Conservation (phyloP, 2,797 vertebrate species). For the Syngnathus acus region DNA sequence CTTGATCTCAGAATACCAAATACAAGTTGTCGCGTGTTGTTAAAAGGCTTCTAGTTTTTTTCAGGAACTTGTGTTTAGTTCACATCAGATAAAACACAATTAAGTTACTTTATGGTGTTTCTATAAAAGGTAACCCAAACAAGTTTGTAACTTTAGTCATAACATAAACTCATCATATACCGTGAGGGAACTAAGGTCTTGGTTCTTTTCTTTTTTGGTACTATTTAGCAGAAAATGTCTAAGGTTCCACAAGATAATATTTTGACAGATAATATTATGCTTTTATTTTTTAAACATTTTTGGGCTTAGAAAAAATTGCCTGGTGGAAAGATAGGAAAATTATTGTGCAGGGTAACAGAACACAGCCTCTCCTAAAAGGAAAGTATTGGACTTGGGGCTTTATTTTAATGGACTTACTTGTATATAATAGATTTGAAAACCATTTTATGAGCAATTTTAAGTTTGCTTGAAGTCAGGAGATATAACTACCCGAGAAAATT, state of each 20-base stretch:
- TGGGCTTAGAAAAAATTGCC: neutral
- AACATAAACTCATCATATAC: neutral
- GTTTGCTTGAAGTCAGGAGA: slow-evolving; percentile 8
- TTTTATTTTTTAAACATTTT: neutral
- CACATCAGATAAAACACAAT: neutral
- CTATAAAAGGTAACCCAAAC: neutral
- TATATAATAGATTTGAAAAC: neutral
- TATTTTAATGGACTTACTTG: neutral
- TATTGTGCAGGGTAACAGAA: neutral
- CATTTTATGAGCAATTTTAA: neutral
- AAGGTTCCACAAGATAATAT: slow-evolving; percentile 8
- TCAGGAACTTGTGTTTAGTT: neutral
- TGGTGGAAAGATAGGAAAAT: neutral
- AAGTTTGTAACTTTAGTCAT: neutral
- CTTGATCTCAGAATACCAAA: no score
- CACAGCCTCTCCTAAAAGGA: neutral
- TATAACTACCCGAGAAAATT: slow-evolving; percentile 21
- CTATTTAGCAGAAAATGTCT: neutral
- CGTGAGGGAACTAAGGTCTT: slow-evolving; percentile 1
- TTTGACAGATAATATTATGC: slow-evolving; percentile 12
- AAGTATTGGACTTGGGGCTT: neutral
- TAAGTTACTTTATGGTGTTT: neutral
- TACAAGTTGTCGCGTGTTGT: neutral
- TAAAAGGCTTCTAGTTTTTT: neutral
- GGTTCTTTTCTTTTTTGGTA: slow-evolving; percentile 9